These are phyloP conservation scores for Ormia ochracea DNA, from an alignment of 2,888 invertebrate genomes.

Conservation along the genomic window DNA sequence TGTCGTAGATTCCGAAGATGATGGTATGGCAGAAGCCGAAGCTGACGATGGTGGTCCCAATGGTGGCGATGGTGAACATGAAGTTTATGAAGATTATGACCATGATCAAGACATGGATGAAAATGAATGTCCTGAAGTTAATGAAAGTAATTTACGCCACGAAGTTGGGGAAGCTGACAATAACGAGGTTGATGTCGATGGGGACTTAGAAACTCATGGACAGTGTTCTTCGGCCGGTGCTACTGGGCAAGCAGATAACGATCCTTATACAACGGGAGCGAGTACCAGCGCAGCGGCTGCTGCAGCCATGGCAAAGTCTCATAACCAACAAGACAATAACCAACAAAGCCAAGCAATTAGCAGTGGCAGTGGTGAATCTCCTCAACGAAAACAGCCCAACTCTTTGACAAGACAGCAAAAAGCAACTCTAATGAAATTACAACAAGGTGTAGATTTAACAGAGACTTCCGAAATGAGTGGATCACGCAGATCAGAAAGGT, in stretches of 20 bases:
- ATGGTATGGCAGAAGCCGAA: conserved; percentile 77
- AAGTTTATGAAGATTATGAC: conserved; percentile 79
- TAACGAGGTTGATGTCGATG: conserved; percentile 82
- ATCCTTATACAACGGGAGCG: conserved; percentile 68
- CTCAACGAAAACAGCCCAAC: conserved; percentile 72
- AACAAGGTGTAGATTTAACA: conserved; percentile 81
- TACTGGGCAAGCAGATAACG: conserved; percentile 77
- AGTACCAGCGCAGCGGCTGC: conserved; percentile 64
- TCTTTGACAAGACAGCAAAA: conserved; percentile 71
- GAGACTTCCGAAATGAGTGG: conserved; percentile 84
- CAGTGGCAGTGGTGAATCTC: conserved; percentile 84
- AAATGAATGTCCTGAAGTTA: conserved; percentile 78
- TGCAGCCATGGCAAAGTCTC: conserved; percentile 66
- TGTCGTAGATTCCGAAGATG: conserved; percentile 84
- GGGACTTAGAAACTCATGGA: conserved; percentile 81
- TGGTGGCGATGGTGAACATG: conserved; percentile 79
- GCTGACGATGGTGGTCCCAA: conserved; percentile 78
- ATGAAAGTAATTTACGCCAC: conserved; percentile 78
- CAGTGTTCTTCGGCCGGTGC: conserved; percentile 76
- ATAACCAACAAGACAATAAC: conserved; percentile 74
- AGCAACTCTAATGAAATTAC: conserved; percentile 69
- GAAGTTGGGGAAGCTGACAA: conserved; percentile 76
- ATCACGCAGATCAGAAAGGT: conserved; percentile 71
- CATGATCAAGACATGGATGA: conserved; percentile 79
- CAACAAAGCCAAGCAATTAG: conserved; percentile 86